Evolutionary conservation across 2,113 vertebrate genomes (phyloP).

Genomic region (Casuarius casuarius): DNA sequence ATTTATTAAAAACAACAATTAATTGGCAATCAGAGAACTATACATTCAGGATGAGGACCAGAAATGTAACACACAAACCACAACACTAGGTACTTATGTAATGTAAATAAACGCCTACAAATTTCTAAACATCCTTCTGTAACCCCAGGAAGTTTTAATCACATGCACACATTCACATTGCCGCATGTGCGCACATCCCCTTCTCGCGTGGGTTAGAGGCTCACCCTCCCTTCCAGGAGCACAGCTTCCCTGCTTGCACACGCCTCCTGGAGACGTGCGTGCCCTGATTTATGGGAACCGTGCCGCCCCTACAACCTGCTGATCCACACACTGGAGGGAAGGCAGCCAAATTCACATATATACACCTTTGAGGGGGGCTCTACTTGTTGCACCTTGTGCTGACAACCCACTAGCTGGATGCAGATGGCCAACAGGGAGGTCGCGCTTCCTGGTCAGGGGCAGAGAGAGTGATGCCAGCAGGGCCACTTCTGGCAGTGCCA

Average conservation of each 20-base stretch:
- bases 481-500: background rate
- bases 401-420: background rate
- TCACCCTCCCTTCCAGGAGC: background rate
- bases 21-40: background rate
- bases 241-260: background rate
- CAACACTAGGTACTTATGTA: background rate
- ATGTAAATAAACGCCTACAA: background rate
- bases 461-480: background rate
- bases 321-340: background rate
- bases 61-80: background rate
- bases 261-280: background rate
- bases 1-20: background rate
- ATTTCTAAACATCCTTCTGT: background rate
- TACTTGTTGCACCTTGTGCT: rapidly evolving
- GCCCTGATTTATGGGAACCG: background rate
- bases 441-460: background rate
- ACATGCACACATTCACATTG: background rate
- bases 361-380: background rate
- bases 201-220: background rate
- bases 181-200: background rate
- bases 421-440: background rate
- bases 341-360: background rate
- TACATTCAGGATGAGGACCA: background rate
- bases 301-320: background rate
- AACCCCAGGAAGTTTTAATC: background rate